Evolutionary conservation across 2,888 invertebrate genomes (phyloP), one percentile per base, ranked within the genome.

Genomic region (Hemaris fuciformis): DNA sequence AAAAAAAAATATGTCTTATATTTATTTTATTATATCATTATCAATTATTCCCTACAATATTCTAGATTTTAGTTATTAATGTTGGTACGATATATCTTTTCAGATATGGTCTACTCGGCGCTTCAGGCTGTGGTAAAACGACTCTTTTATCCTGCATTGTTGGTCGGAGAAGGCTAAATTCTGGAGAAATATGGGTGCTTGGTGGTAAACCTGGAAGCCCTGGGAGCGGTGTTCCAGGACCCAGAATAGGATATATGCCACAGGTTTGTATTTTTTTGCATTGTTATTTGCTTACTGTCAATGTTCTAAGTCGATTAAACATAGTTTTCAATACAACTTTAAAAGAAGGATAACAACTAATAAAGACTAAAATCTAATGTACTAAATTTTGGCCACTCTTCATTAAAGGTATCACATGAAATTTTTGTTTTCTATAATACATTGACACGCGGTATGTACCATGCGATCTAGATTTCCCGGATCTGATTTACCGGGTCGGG

Each of bases 121-220:
- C 98, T 0, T 97, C 97, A 71, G 98, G 98, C 0, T 98, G 98
- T 81, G 97, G 97, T 0, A 98, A 98, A 86, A 98, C 98, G 0
- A 98, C 98, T 0, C 89, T 98, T 5, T 93, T 98, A 0, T 95
- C 97, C 64, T 97, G 97, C 83, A 96, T 98, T 64, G 96, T 98
- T 2, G 98, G 98, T 1, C 92, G 97, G 70, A 93, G 97, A 71
- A 92, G 95, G 68, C 91, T 97, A 63, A 96, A 97, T 84, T 94
- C 95, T 1, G 98, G 98, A 3, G 96, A 96, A 83, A 95, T 98
- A 66, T 96, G 96, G 94, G 97, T 98, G 4, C 93, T 98, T 34
- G 98, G 97, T 8, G 96, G 96, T 8, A 94, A 93, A 64, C 98
- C 98, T 0, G 98, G 98, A 0, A 95, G 96, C 1, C 94, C 94